A percentile compares a stretch with the other conserved stretches of the same genome.
Evolutionary conservation across 2,113 vertebrate genomes (phyloP).

Genomic region (Eptesicus fuscus): DNA sequence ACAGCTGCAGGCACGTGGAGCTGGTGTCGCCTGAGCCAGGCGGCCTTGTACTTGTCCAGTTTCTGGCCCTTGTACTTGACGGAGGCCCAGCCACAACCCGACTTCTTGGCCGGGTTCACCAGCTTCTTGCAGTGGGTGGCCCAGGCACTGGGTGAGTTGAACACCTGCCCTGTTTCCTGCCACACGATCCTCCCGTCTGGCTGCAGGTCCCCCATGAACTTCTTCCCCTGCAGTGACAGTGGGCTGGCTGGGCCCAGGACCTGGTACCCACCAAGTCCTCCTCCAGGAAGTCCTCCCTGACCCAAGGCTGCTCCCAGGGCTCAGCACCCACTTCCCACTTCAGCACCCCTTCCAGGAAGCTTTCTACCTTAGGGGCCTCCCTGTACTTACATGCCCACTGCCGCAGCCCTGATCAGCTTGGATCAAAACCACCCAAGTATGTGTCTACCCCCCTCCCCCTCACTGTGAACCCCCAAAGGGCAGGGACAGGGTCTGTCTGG

Average conservation of each 20-base stretch:
- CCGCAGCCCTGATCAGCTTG: neutral
- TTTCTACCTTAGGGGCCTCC: neutral
- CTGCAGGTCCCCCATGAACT: constrained; percentile 94
- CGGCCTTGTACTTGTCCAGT: constrained; percentile 96
- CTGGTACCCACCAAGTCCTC: neutral
- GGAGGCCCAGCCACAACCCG: constrained; percentile 96
- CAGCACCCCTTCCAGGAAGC: neutral
- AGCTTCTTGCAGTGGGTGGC: constrained; percentile 98
- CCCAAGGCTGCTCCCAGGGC: neutral
- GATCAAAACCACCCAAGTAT: neutral
- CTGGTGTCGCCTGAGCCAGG: constrained; percentile 94
- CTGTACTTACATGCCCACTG: neutral
- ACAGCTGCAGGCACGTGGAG: constrained; percentile 81
- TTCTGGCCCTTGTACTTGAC: constrained; percentile 97
- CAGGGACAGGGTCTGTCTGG: neutral
- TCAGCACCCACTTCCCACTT: neutral
- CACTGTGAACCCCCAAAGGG: neutral
- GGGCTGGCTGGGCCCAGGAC: neutral
- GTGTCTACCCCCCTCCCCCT: neutral
- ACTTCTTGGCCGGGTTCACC: constrained; percentile 98
- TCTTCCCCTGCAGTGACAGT: constrained; percentile 88
- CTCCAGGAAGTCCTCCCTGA: neutral
- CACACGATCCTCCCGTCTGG: constrained; percentile 95
- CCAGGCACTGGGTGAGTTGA: constrained; percentile 97
- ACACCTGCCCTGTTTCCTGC: constrained; percentile 96